Conservation (phyloP, 2,797 vertebrate genomes). For the Danio jaintianensis region DNA sequence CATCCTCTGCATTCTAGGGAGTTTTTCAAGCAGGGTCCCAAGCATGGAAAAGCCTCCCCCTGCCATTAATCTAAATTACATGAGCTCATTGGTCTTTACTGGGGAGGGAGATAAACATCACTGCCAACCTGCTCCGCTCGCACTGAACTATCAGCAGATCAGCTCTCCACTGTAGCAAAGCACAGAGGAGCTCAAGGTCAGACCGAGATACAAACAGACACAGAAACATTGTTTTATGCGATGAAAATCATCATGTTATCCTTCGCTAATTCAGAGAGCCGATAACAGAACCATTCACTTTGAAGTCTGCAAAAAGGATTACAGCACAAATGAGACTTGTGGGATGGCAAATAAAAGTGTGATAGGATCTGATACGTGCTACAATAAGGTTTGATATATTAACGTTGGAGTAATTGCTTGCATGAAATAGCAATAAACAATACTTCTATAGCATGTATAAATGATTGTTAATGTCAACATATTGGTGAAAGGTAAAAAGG, state of each 20-base stretch:
- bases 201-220: slow-evolving; percentile 13
- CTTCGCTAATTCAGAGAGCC: slow-evolving; percentile 34
- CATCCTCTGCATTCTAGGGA: slow-evolving; percentile 48
- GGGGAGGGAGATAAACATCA: slow-evolving; percentile 59
- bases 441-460: background rate
- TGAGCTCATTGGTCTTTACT: slow-evolving; percentile 63
- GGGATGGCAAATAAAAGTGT: slow-evolving; percentile 18
- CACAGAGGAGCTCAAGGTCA: slow-evolving; percentile 29
- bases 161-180: slow-evolving; percentile 13
- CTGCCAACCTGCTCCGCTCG: slow-evolving; percentile 48
- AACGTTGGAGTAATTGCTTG: background rate
- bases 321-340: slow-evolving; percentile 17
- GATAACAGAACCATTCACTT: slow-evolving; percentile 46
- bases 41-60: slow-evolving; percentile 47
- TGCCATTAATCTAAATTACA: slow-evolving; percentile 65
- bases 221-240: slow-evolving; percentile 43
- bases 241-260: slow-evolving; percentile 37
- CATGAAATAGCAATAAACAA: background rate
- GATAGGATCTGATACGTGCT: background rate
- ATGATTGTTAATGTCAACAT: background rate
- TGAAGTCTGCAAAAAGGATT: slow-evolving; percentile 28
- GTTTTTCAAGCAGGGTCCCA: slow-evolving; percentile 54
- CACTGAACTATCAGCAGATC: slow-evolving; percentile 47
- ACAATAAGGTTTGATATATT: background rate
- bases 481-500: too few species aligned